Evolutionary conservation across 2,888 invertebrate genomes (phyloP).

Genomic region (Drosophila stalkeri): DNA sequence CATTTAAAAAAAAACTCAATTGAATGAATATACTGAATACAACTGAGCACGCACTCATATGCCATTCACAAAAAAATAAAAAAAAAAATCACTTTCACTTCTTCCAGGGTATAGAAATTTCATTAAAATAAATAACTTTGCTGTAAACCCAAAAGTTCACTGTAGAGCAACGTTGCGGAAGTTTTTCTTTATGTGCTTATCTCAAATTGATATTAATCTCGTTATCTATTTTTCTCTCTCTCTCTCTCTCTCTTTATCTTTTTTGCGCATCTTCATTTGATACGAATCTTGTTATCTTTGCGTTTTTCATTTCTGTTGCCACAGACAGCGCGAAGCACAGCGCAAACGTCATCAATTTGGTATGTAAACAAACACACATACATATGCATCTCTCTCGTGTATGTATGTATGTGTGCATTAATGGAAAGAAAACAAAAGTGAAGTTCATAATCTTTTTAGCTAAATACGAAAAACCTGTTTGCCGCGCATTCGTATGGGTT

Average conservation of each 20-base stretch:
- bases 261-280: slow-evolving; percentile 8
- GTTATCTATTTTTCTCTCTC: not conserved
- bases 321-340: slow-evolving; percentile 20
- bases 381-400: not conserved
- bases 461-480: slow-evolving; percentile 57
- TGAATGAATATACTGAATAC: no score
- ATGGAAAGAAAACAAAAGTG: slow-evolving; percentile 67
- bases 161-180: not conserved
- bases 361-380: slow-evolving; percentile 5
- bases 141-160: not conserved
- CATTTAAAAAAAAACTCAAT: no score
- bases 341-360: slow-evolving; percentile 54
- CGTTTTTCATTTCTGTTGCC: slow-evolving; percentile 35
- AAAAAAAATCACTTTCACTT: not conserved
- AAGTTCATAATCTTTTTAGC: slow-evolving; percentile 51
- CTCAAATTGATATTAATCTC: not conserved
- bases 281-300: slow-evolving; percentile 24
- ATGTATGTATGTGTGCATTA: slow-evolving; percentile 2
- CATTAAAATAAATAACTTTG: not conserved
- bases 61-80: no score
- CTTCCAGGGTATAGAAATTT: not conserved
- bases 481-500: not conserved
- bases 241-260: not conserved
- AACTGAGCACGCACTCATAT: no score
- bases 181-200: slow-evolving; percentile 9